These are phyloP conservation scores for Orthosia gracilis DNA, from an alignment of 2,888 invertebrate species.

Conservation along the genomic window DNA sequence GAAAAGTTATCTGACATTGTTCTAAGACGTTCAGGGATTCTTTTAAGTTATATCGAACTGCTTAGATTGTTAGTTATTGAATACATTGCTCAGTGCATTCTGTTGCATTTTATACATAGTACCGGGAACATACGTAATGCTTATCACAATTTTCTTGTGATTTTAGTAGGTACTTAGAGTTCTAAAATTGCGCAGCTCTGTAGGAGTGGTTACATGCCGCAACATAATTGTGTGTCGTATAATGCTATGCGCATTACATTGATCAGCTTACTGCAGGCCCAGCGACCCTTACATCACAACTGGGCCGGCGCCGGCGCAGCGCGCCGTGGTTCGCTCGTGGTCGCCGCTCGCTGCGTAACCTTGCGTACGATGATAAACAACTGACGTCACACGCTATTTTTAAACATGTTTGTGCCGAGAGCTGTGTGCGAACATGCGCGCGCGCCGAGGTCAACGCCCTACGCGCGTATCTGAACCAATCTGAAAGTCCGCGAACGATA, in stretches of 20 bases:
- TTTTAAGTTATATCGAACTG: constrained; percentile 14
- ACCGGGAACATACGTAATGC: constrained; percentile 5
- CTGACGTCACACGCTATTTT: constrained; percentile 88
- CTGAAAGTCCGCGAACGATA: constrained; percentile 78
- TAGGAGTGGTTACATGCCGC: neutral
- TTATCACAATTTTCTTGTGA: neutral
- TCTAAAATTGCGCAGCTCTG: neutral
- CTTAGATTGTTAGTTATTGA: constrained; percentile 9
- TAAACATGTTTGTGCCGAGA: constrained; percentile 83
- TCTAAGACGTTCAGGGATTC: constrained; percentile 2
- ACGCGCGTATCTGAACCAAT: constrained; percentile 78
- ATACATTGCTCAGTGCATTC: neutral
- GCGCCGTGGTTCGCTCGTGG: constrained; percentile 76
- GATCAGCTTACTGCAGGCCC: constrained; percentile 6
- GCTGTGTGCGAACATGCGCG: constrained; percentile 79
- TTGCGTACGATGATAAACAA: constrained; percentile 90
- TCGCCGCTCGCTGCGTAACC: constrained; percentile 82
- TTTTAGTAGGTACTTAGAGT: neutral
- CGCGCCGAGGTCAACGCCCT: constrained; percentile 85
- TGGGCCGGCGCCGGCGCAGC: constrained; percentile 37
- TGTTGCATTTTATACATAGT: neutral
- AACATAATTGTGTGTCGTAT: neutral
- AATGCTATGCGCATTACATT: neutral
- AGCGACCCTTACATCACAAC: constrained; percentile 46
- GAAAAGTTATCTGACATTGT: constrained; percentile 41